Evolutionary conservation across 2,797 vertebrate species (phyloP).

Genomic region (Neostethus bicornis): DNA sequence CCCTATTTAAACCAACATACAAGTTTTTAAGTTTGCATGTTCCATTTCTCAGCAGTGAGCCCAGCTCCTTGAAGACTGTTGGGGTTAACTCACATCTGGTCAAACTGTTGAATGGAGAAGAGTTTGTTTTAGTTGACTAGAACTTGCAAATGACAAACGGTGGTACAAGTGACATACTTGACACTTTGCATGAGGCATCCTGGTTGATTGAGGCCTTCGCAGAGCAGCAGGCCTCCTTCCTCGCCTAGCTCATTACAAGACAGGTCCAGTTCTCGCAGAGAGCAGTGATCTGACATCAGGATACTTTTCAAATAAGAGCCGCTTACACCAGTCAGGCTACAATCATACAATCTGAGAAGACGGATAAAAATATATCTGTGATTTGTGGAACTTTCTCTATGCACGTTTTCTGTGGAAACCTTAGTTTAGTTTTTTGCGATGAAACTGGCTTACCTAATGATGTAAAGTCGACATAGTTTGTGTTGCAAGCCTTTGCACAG

Average conservation of each 20-base stretch:
- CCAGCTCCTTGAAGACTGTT: conserved; percentile 77
- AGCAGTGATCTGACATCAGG: conserved; percentile 73
- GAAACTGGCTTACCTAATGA: conserved; percentile 54
- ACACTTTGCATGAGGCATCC: conserved; percentile 77
- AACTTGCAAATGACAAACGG: not conserved
- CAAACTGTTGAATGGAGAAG: conserved; percentile 71
- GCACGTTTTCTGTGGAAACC: not conserved
- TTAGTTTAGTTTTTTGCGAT: not conserved
- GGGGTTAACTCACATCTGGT: conserved; percentile 76
- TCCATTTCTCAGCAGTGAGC: conserved; percentile 68
- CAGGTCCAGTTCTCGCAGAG: conserved; percentile 82
- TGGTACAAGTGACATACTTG: conserved; percentile 33
- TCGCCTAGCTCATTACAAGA: conserved; percentile 83
- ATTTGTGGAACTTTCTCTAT: not conserved
- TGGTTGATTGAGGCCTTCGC: conserved; percentile 74
- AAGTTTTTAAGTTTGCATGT: conserved; percentile 77
- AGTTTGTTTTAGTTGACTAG: not conserved
- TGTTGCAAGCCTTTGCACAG: conserved; percentile 77
- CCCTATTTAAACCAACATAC: conserved; percentile 78
- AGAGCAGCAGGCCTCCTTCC: conserved; percentile 78
- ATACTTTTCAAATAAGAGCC: conserved; percentile 70
- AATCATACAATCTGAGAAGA: conserved; percentile 73
- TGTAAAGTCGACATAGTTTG: conserved; percentile 71
- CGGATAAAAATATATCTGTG: not conserved
- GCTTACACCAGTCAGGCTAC: conserved; percentile 67